Evolutionary conservation across 1,140 invertebrate genomes (phyloP).

Genomic region (Lordiphosa collinella): DNA sequence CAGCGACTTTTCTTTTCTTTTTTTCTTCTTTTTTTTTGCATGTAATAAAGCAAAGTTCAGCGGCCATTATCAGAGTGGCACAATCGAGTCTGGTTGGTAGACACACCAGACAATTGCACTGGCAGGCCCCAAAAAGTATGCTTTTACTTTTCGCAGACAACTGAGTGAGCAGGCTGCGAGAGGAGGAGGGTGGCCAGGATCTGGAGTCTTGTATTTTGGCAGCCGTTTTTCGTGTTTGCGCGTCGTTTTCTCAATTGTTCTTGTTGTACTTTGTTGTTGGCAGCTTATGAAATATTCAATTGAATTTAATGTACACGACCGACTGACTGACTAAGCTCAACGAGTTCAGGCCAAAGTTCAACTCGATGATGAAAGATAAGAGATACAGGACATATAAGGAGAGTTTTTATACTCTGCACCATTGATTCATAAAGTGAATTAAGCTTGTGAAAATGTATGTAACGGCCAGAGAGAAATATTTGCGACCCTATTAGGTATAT

Average conservation of each 20-base stretch:
- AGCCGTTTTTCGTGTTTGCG: constrained; percentile 40
- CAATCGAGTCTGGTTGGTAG: constrained; percentile 42
- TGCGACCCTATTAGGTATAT: no score
- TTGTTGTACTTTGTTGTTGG: constrained; percentile 36
- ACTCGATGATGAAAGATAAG: background rate
- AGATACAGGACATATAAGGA: no score
- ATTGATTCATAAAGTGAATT: no score
- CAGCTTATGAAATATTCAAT: constrained; percentile 64
- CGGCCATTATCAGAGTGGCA: constrained; percentile 46
- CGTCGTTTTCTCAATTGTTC: constrained; percentile 21
- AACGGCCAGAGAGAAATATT: no score
- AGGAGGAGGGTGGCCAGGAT: background rate
- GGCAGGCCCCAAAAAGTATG: no score
- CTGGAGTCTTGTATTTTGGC: constrained; percentile 30
- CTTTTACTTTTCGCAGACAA: constrained; percentile 41
- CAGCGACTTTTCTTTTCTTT: background rate
- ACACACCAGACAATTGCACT: constrained; percentile 32
- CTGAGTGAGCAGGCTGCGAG: no score
- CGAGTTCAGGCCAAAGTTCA: constrained; percentile 5
- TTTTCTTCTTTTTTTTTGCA: constrained; percentile 17
- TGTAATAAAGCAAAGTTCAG: constrained; percentile 58
- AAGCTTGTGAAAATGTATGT: no score
- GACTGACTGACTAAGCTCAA: constrained; percentile 49
- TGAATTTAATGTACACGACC: constrained; percentile 60
- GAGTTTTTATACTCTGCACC: no score